A percentile compares a stretch with the other conserved stretches of the same genome.
phyloP scores from a whole-genome alignment of 2,113 vertebrate genomes.

The Rhineura floridana region DNA sequence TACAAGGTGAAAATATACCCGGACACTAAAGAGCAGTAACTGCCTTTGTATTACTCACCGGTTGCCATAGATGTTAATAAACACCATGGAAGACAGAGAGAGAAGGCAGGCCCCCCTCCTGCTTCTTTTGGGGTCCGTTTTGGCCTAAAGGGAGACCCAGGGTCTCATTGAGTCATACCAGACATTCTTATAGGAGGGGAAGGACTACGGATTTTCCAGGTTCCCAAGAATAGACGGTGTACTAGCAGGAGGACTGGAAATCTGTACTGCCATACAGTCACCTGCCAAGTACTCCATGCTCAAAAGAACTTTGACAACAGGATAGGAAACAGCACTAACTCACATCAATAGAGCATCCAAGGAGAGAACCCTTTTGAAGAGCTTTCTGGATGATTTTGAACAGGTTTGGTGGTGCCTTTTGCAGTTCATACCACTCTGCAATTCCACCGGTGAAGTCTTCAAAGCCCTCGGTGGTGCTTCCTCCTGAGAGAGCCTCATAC shows the following conservation, averaged over 20 bases:
- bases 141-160: too few species aligned
- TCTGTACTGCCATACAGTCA: neutral
- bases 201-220: neutral
- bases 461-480: constrained; percentile 91
- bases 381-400: constrained; percentile 91
- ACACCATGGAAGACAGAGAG: neutral
- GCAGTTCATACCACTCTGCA: constrained; percentile 88
- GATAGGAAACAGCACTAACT: constrained; percentile 54
- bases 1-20: neutral
- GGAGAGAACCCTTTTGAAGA: constrained; percentile 86
- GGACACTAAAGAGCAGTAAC: neutral
- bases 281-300: accelerated
- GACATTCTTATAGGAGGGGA: neutral
- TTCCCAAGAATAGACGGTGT: neutral
- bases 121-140: neutral
- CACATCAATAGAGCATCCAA: constrained; percentile 95
- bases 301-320: accelerated
- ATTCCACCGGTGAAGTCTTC: constrained; percentile 96
- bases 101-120: neutral
- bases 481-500: constrained; percentile 91
- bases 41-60: neutral
- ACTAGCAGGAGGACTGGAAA: neutral
- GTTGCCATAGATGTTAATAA: neutral
- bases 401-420: constrained; percentile 81
- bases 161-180: neutral